Evolutionary conservation across 2,888 invertebrate species (phyloP).

Genomic region (Rhagium mordax): DNA sequence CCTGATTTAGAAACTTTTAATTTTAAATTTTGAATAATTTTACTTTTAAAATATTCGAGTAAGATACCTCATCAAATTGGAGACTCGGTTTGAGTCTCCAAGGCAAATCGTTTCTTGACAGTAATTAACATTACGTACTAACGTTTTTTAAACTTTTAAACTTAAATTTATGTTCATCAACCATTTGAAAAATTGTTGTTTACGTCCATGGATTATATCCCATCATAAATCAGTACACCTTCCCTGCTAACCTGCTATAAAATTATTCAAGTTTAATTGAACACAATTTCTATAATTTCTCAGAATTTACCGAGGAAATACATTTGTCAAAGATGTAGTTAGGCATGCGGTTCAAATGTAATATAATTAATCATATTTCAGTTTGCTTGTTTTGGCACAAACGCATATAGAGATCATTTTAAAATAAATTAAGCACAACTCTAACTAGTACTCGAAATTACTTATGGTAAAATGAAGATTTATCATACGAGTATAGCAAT

Average conservation of each 20-base stretch:
- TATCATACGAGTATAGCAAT: too few species aligned
- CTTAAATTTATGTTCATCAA: background rate
- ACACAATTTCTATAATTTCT: constrained; percentile 55
- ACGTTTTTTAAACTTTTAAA: background rate
- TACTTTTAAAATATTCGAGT: too few species aligned
- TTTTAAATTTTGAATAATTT: too few species aligned
- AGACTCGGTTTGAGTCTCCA: too few species aligned
- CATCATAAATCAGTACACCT: constrained; percentile 50
- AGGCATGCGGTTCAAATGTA: constrained; percentile 44
- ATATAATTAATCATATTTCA: constrained; percentile 39
- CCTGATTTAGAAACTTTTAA: too few species aligned
- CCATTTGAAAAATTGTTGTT: background rate
- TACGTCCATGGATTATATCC: constrained; percentile 6
- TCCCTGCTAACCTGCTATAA: constrained; percentile 54
- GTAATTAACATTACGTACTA: too few species aligned
- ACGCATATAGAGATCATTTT: constrained; percentile 27
- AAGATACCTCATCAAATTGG: too few species aligned
- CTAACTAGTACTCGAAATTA: background rate
- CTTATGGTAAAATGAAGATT: background rate
- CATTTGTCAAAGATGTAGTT: constrained; percentile 50
- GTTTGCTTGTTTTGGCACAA: constrained; percentile 34
- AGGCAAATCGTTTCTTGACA: too few species aligned
- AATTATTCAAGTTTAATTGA: constrained; percentile 62
- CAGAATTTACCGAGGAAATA: constrained; percentile 51
- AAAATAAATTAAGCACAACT: constrained; percentile 24